Percentiles rank a stretch among this genome's conserved stretches.
These are phyloP conservation scores for Cheiracanthium punctorium DNA, from an alignment of 2,888 invertebrate genomes.

Conservation along the genomic window DNA sequence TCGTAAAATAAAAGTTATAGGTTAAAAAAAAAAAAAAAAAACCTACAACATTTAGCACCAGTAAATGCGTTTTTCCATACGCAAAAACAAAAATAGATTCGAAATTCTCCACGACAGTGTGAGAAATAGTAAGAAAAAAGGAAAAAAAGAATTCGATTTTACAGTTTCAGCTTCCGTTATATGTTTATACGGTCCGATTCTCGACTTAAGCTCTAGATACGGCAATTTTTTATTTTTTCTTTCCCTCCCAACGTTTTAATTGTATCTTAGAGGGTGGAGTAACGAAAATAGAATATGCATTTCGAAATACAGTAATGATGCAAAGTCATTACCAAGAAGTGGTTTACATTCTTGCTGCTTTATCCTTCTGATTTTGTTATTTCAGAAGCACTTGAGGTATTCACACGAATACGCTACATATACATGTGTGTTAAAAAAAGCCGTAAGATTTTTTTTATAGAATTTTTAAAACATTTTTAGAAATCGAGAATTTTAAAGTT, in stretches of 20 bases:
- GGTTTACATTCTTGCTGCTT: conserved; percentile 20
- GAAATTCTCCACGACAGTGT: neutral
- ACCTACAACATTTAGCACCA: neutral
- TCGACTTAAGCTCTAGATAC: conserved; percentile 62
- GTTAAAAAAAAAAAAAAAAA: neutral
- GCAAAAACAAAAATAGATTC: neutral
- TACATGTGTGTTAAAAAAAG: too few relatives aligned
- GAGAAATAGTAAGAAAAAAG: neutral
- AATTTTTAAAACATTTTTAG: too few relatives aligned
- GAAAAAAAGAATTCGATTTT: neutral
- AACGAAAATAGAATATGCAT: conserved; percentile 31
- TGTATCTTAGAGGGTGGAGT: conserved; percentile 35
- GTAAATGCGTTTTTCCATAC: neutral
- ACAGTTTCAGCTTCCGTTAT: conserved; percentile 47
- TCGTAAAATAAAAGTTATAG: too few relatives aligned
- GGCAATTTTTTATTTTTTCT: conserved; percentile 21
- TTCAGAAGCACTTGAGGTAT: too few relatives aligned
- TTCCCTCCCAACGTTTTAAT: conserved; percentile 15
- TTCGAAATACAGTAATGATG: too few relatives aligned
- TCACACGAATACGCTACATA: too few relatives aligned
- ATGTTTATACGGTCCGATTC: conserved; percentile 63
- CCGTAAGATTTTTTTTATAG: too few relatives aligned
- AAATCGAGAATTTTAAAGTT: too few relatives aligned
- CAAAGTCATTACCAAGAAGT: conserved; percentile 33
- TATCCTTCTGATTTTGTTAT: too few relatives aligned